Conservation (phyloP, 2,113 vertebrate species). For the Cyanoderma ruficeps region DNA sequence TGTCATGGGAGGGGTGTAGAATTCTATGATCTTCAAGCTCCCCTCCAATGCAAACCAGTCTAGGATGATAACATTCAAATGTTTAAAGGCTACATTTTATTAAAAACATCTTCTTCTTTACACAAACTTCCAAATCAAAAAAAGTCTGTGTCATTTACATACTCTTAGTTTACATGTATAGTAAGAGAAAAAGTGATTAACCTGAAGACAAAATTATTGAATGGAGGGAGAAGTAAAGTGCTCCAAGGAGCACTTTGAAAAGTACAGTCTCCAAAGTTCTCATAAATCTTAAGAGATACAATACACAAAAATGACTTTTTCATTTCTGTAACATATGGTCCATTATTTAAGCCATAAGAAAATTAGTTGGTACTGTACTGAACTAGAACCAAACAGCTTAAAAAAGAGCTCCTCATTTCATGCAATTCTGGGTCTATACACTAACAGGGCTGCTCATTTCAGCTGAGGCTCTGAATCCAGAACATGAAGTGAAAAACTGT, state of each 20-base stretch:
- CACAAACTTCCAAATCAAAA: not conserved
- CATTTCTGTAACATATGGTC: not conserved
- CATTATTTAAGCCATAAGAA: not conserved
- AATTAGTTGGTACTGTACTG: not conserved
- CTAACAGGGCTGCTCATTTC: not conserved
- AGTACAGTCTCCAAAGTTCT: not conserved
- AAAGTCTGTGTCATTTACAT: not conserved
- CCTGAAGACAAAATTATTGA: not conserved
- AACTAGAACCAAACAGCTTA: not conserved
- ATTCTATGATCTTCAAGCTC: not conserved
- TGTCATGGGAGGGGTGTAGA: not conserved
- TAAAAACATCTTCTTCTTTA: not conserved
- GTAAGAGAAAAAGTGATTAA: not conserved
- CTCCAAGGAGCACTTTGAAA: not conserved
- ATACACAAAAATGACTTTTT: not conserved
- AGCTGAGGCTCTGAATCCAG: not conserved
- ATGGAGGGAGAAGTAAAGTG: not conserved
- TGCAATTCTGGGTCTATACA: not conserved
- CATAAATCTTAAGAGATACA: not conserved
- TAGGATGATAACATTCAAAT: not conserved
- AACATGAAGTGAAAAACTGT: not conserved
- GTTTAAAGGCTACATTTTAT: not conserved
- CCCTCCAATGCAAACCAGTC: not conserved
- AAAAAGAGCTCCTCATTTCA: not conserved
- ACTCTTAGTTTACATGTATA: not conserved